These are phyloP conservation scores for Epinephelus malabaricus DNA, from an alignment of 2,797 vertebrate genomes.

Conservation along the genomic window DNA sequence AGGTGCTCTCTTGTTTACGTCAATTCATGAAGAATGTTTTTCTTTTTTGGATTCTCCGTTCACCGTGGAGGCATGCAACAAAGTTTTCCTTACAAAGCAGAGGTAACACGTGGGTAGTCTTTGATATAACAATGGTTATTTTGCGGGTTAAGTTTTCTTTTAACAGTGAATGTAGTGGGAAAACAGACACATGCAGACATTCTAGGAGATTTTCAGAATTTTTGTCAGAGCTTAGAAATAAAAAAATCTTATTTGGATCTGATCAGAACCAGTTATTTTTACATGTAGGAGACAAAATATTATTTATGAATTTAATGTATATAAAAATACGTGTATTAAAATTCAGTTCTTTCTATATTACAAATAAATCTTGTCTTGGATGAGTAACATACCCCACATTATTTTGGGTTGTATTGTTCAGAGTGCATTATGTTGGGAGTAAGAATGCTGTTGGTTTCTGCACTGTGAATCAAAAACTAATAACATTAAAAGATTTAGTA, in stretches of 20 bases:
- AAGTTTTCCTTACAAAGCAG: too few species aligned
- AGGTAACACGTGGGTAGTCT: too few species aligned
- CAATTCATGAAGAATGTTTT: too few species aligned
- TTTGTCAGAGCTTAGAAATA: background rate
- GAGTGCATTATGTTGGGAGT: background rate
- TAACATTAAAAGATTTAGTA: background rate
- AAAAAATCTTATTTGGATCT: too few species aligned
- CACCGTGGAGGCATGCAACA: too few species aligned
- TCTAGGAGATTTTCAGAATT: background rate
- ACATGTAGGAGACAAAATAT: too few species aligned
- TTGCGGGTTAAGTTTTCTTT: too few species aligned
- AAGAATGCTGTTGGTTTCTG: background rate
- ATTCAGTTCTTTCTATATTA: background rate
- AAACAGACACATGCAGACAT: background rate
- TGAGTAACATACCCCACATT: background rate
- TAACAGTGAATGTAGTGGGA: background rate
- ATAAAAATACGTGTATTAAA: background rate
- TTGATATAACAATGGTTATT: too few species aligned
- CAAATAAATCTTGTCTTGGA: background rate
- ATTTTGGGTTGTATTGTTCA: background rate
- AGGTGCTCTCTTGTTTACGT: too few species aligned
- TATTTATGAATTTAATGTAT: too few species aligned
- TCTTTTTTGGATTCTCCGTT: too few species aligned
- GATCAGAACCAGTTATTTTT: too few species aligned
- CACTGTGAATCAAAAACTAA: background rate